These are phyloP conservation scores for Rutpela maculata DNA, from an alignment of 2,888 invertebrate species.

Conservation along the genomic window DNA sequence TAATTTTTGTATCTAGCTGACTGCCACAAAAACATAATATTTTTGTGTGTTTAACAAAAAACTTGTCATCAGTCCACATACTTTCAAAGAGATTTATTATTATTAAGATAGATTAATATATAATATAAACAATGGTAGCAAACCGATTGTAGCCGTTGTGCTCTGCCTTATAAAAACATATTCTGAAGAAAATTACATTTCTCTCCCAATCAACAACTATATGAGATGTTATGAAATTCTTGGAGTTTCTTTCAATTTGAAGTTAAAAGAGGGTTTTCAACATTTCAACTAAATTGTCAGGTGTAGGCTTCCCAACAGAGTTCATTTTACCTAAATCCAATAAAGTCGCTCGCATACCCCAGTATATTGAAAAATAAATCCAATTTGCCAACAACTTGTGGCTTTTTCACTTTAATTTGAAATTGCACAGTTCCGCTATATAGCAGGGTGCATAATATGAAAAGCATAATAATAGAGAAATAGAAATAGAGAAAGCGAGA, in stretches of 20 bases:
- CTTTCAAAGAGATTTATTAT: too few relatives aligned
- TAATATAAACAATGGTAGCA: too few relatives aligned
- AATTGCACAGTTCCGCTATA: constrained; percentile 50
- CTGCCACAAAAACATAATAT: too few relatives aligned
- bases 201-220: constrained; percentile 17
- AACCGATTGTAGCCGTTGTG: background rate
- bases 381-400: constrained; percentile 56
- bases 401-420: constrained; percentile 58
- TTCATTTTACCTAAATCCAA: constrained; percentile 57
- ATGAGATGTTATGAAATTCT: constrained; percentile 19
- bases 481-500: too few relatives aligned
- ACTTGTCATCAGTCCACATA: too few relatives aligned
- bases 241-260: constrained; percentile 25
- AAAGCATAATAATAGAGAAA: constrained; percentile 9
- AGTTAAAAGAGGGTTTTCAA: constrained; percentile 36
- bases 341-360: constrained; percentile 53
- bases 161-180: background rate
- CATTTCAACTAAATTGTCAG: constrained; percentile 52
- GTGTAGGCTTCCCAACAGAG: constrained; percentile 55
- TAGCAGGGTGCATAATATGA: constrained; percentile 26
- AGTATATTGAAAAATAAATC: constrained; percentile 60
- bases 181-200: background rate
- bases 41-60: too few relatives aligned
- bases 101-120: too few relatives aligned
- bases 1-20: too few relatives aligned